Base-by-base conservation (phyloP, 1,140 invertebrate genomes). In the Pseudomyrmex dendroicus region DNA sequence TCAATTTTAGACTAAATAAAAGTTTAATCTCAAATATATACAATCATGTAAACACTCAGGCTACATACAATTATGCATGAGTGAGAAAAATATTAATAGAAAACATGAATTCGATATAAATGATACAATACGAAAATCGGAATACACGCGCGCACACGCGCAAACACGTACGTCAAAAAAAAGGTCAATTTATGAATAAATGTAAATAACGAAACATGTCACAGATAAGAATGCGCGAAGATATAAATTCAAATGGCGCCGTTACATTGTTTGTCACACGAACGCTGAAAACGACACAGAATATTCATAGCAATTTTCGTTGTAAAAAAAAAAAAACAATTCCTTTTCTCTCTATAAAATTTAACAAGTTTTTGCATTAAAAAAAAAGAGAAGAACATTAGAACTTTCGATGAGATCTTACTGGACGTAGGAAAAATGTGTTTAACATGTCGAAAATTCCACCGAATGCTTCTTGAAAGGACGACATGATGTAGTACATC, bases 391-490 rank as follows among this genome's bases (percentile, higher is more conserved):
- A 54, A 10, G 17, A 15, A 35, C 35, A 2, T 57, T 78, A 70
- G 2, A 7, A 20, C 15, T 57, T 76, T 83, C 68, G 52, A 35
- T 83, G 35, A 44, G 82, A 78, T 87, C 87, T 92, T 91, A 93
- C 92, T 86, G 90, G 90, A 25, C 73, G 89, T 68, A 92, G 89
- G 82, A 93, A 63, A 9, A 91, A 62, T 70, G 84, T 87, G 52
- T 85, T 89, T 5, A 93, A 70, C 3, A 85, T 57, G 8, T 91
- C 57, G 25, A 91, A 88, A 35, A 91, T 20, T 35, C 82, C 90
- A 25, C 88, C 88, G 56, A 92, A 91, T 10, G 91, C 91, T 87
- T 92, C 92, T 66, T 84, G 85, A 62, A 93, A 92, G 1, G 92
- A 94, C 0, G 91, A 89, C 7, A 86, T 59, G 13, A 92, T 50